Evolutionary conservation across 64 coral and sea anemone species (phyloP).

Genomic region (Pocillopora damicornis): DNA sequence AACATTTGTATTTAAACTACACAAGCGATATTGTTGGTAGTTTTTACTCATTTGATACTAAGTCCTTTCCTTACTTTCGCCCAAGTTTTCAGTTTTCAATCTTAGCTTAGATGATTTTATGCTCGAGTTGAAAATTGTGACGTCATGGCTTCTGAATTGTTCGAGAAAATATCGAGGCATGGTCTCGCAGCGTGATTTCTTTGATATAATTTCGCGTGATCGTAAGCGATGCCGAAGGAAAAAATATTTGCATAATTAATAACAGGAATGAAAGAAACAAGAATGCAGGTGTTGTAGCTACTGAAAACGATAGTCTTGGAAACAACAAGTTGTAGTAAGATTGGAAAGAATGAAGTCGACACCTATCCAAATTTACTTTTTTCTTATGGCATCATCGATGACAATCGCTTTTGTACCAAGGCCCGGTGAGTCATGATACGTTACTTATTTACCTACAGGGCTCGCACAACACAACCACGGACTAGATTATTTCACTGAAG

Average conservation of each 20-base stretch:
- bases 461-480: neutral
- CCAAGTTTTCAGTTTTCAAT: too few relatives aligned
- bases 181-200: neutral
- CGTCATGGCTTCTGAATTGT: too few relatives aligned
- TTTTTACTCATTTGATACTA: too few relatives aligned
- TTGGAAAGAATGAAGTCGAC: neutral
- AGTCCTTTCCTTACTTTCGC: too few relatives aligned
- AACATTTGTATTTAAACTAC: too few relatives aligned
- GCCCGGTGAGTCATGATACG: neutral
- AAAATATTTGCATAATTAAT: neutral
- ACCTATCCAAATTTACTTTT: neutral
- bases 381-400: neutral
- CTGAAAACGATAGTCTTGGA: neutral
- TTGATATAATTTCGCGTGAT: neutral
- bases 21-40: too few relatives aligned
- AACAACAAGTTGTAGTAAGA: neutral
- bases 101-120: neutral
- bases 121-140: neutral
- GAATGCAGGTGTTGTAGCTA: neutral
- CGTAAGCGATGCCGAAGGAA: neutral
- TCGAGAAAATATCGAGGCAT: neutral
- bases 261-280: neutral
- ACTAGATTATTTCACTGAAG: neutral
- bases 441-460: neutral
- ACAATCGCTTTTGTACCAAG: neutral